phyloP scores from a whole-genome alignment of 2,888 invertebrate species.

The Ophioninae sp. region DNA sequence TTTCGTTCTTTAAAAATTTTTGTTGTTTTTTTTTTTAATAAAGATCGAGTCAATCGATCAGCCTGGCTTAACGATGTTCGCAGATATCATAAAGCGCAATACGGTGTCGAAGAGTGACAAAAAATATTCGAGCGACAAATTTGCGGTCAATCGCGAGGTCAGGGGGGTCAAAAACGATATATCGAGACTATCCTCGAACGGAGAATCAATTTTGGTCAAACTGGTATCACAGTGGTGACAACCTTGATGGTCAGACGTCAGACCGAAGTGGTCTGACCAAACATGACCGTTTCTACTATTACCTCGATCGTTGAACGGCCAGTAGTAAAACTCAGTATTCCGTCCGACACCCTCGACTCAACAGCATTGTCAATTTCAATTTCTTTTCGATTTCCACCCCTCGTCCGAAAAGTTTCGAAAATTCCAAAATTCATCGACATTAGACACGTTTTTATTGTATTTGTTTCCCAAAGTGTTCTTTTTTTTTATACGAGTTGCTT shows the following conservation, averaged over 20 bases:
- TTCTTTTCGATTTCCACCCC: not conserved
- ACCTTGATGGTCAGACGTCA: not conserved
- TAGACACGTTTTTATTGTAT: not conserved
- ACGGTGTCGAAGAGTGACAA: not conserved
- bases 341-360: slow-evolving; percentile 8
- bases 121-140: slow-evolving; percentile 51
- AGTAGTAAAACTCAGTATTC: slow-evolving; percentile 47
- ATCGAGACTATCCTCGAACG: not conserved
- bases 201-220: not conserved
- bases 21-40: not conserved
- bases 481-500: too few species aligned
- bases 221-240: slow-evolving; percentile 21
- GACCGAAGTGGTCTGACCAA: slow-evolving; percentile 4
- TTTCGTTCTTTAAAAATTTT: too few species aligned
- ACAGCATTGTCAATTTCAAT: not conserved
- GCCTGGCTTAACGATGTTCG: slow-evolving; percentile 58
- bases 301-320: not conserved
- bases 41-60: slow-evolving; percentile 23
- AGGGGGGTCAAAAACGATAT: not conserved
- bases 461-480: not conserved
- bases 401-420: too few species aligned
- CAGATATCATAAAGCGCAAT: slow-evolving; percentile 35
- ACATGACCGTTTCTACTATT: slow-evolving; percentile 33
- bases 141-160: not conserved
- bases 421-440: not conserved